A percentile compares a stretch with the other conserved stretches of the same genome.
Evolutionary conservation across 2,888 invertebrate genomes (phyloP).

Genomic region (Erebia epiphron): DNA sequence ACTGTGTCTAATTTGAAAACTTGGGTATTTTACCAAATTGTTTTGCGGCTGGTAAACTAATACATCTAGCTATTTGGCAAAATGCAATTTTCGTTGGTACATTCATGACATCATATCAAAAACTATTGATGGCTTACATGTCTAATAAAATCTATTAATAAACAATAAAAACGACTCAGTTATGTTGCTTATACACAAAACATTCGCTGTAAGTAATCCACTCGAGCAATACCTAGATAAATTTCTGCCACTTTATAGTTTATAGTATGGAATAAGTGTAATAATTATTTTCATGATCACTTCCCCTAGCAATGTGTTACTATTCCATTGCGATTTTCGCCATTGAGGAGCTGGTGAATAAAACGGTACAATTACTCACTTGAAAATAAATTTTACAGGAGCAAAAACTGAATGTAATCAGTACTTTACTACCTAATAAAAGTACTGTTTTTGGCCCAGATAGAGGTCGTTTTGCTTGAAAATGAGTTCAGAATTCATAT

Average conservation of each 20-base stretch:
- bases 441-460: no score
- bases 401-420: no score
- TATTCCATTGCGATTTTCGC: no score
- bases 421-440: no score
- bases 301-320: no score
- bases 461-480: no score
- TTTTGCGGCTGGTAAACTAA: slow-evolving; percentile 26
- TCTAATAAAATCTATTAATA: background rate
- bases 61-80: slow-evolving; percentile 19
- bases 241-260: slow-evolving; percentile 13
- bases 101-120: background rate
- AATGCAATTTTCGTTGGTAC: slow-evolving; percentile 18
- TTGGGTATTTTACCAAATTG: slow-evolving; percentile 28
- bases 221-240: slow-evolving; percentile 16
- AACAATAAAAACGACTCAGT: background rate
- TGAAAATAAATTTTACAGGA: no score
- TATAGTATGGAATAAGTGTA: background rate
- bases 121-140: background rate
- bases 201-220: slow-evolving; percentile 2
- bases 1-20: slow-evolving; percentile 31
- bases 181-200: slow-evolving; percentile 9
- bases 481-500: no score
- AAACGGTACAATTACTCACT: no score
- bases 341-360: no score
- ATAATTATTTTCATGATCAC: no score